Percentiles rank a stretch among this genome's conserved stretches.
phyloP scores from a whole-genome alignment of 2,888 invertebrate species.

The Amphiduros pacificus region DNA sequence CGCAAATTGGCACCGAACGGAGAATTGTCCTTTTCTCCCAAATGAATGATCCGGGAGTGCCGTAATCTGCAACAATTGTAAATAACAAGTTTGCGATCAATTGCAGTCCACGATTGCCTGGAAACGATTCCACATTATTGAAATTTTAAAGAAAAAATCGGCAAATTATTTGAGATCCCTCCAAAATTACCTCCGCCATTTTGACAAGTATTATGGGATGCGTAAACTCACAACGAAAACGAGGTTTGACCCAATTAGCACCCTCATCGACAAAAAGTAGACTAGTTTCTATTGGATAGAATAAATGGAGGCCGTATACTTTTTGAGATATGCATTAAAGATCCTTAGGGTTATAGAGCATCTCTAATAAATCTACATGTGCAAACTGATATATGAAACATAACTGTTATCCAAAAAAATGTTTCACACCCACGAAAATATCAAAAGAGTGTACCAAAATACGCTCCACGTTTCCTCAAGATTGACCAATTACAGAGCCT shows the following conservation, averaged over 20 bases:
- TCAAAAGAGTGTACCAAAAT: no score
- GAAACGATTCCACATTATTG: no score
- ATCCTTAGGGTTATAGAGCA: not conserved
- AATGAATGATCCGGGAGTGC: no score
- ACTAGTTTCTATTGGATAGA: not conserved
- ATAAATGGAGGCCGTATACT: not conserved
- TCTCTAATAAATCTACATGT: not conserved
- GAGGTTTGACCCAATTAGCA: constrained; percentile 35
- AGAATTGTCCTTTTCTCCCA: constrained; percentile 1
- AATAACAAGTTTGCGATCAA: not conserved
- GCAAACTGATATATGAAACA: not conserved
- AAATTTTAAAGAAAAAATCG: no score
- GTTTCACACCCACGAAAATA: no score
- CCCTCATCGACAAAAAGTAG: not conserved
- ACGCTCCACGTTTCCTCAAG: no score
- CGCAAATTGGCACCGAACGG: constrained; percentile 9
- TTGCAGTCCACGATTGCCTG: constrained; percentile 3
- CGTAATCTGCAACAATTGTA: not conserved
- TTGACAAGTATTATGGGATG: constrained; percentile 50
- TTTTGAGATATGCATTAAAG: not conserved
- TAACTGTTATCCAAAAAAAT: not conserved
- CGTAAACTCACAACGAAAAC: constrained; percentile 38
- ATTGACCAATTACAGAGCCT: no score
- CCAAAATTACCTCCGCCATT: constrained; percentile 55
- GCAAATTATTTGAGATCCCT: no score